Conservation (phyloP, 2,113 vertebrate species). For the Acrocephalus arundinaceus region DNA sequence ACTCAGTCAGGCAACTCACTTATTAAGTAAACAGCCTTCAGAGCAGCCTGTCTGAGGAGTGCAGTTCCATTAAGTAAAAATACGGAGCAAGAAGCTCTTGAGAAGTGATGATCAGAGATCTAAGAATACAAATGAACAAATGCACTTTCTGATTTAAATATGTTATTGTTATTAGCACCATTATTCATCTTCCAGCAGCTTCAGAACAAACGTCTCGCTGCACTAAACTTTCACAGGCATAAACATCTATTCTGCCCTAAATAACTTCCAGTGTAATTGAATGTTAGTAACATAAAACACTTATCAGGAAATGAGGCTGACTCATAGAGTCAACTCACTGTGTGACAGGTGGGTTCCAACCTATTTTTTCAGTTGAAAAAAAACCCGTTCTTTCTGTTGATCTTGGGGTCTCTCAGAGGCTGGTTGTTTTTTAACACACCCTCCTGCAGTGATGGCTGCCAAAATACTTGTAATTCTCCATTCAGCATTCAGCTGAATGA, state of each 20-base stretch:
- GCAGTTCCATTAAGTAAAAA: not conserved
- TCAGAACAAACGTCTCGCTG: not conserved
- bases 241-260: conserved; percentile 48
- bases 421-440: not conserved
- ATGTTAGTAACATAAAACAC: conserved; percentile 31
- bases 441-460: not conserved
- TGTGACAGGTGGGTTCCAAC: not conserved
- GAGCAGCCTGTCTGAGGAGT: not conserved
- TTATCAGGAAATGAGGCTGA: conserved; percentile 32
- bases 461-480: not conserved
- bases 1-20: conserved; percentile 5
- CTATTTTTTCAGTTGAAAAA: not conserved
- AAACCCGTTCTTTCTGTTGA: not conserved
- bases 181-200: conserved; percentile 43
- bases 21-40: conserved; percentile 34
- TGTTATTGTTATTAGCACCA: conserved; percentile 42
- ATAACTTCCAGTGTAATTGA: conserved; percentile 35
- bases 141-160: conserved; percentile 41
- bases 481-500: not conserved
- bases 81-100: not conserved
- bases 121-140: conserved; percentile 38
- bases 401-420: not conserved
- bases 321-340: not conserved
- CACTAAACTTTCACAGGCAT: conserved; percentile 17
- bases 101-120: not conserved